Base-by-base conservation (phyloP, 2,888 invertebrate genomes). In the Caenorhabditis virilis region DNA sequence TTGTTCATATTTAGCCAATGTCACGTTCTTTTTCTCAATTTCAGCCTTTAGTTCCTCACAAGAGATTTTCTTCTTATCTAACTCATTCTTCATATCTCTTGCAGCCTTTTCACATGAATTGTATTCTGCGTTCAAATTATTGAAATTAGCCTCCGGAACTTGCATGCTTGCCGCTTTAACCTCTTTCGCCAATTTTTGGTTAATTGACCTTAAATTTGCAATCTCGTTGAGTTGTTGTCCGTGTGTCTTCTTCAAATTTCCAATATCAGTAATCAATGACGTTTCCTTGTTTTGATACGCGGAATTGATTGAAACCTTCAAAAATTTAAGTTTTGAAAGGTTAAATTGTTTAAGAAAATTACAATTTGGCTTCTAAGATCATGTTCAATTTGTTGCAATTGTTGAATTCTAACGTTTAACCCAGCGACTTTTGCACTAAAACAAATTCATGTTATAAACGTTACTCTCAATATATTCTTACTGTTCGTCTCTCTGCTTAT, bases 401-500 rank as follows among this genome's bases (percentile, higher is more conserved):
- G 16, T 26, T 51, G 47, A n/a, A 56, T 1, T 25, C 56, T 61
- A 0, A 39, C n/a, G 4, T 25, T 16, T 2, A 56, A 42, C 0
- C 7, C 18, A 1, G 36, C 18, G 6, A n/a, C 6, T 25, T 27
- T 20, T 41, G 39, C 27, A 51, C n/a, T n/a, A n/a, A n/a, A n/a
- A n/a, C n/a, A n/a, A n/a, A n/a, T n/a, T n/a, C n/a, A n/a, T n/a
- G n/a, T n/a, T n/a, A n/a, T n/a, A n/a, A n/a, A n/a, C n/a, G n/a
- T n/a, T n/a, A n/a, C n/a, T n/a, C n/a, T n/a, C n/a, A n/a, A n/a
- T n/a, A n/a, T n/a, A n/a, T n/a, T n/a, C n/a, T n/a, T n/a, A n/a
- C n/a, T 51, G 33, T 22, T 63, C 63, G 3, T 57, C 33, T 39
- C 46, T 57, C 5, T 54, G 54, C 9, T 41, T 13, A 23, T 47